Conservation (phyloP, 2,888 invertebrate genomes). For the Lathronympha strigana region DNA sequence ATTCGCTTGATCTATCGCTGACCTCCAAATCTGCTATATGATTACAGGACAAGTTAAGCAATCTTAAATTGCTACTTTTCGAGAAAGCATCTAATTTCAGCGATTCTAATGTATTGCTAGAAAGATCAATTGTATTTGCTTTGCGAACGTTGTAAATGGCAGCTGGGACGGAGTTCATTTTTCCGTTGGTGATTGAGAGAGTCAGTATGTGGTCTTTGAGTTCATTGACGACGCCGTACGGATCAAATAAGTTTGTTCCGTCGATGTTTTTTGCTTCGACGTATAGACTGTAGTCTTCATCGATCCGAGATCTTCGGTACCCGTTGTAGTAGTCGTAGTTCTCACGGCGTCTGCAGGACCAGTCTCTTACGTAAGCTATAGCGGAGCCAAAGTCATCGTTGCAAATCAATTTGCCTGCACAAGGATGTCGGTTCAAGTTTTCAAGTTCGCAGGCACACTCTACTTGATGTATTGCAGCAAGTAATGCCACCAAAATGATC, state of each 20-base stretch:
- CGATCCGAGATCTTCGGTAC: neutral
- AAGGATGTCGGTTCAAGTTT: neutral
- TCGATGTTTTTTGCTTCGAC: constrained; percentile 21
- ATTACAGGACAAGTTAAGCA: constrained; percentile 27
- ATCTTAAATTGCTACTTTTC: neutral
- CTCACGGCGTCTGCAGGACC: constrained; percentile 33
- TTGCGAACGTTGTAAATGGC: constrained; percentile 10
- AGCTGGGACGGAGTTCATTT: constrained; percentile 19
- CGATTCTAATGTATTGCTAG: constrained; percentile 21
- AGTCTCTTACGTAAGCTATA: neutral
- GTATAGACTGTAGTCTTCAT: constrained; percentile 25
- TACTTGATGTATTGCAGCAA: constrained; percentile 14
- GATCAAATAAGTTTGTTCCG: neutral
- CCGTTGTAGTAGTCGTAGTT: constrained; percentile 15
- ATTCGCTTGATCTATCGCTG: neutral
- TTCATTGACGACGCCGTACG: constrained; percentile 3
- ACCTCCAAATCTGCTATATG: constrained; percentile 22
- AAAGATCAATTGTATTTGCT: constrained; percentile 17
- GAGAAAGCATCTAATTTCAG: constrained; percentile 19
- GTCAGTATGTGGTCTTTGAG: constrained; percentile 16
- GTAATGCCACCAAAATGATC: constrained; percentile 19
- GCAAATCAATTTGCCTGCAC: constrained; percentile 17
- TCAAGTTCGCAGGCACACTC: neutral
- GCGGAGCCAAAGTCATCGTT: constrained; percentile 12
- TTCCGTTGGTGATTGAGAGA: constrained; percentile 19